Evolutionary conservation across 2,888 invertebrate genomes (phyloP).

Genomic region (Hermodice carunculata): DNA sequence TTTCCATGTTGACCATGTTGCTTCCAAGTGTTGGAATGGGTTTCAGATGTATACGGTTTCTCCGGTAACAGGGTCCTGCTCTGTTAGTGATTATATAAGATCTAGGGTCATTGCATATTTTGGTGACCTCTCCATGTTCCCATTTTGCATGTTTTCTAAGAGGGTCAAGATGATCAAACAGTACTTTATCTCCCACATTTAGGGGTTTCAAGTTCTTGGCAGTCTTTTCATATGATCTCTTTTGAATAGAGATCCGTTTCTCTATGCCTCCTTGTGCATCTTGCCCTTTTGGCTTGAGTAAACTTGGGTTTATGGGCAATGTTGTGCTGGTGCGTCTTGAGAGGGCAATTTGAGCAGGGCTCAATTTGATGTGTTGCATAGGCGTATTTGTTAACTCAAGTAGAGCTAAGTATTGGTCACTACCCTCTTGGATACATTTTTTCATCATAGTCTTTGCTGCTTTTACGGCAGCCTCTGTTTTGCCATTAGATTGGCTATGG

Average conservation of each 20-base stretch:
- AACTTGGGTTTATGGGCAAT: background rate
- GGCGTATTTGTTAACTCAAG: conserved; percentile 9
- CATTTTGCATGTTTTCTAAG: no score
- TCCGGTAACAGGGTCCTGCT: background rate
- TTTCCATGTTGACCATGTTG: no score
- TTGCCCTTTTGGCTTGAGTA: background rate
- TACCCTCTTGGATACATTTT: conserved; percentile 8
- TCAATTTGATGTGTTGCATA: background rate
- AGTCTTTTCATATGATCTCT: background rate
- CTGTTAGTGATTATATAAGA: background rate
- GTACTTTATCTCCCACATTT: background rate
- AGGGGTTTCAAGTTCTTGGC: no score
- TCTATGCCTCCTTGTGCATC: background rate
- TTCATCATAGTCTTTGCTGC: conserved; percentile 33
- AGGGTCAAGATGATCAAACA: no score
- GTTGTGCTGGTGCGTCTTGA: background rate
- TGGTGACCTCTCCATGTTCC: no score
- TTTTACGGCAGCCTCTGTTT: conserved; percentile 40
- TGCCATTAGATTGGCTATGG: conserved; percentile 38
- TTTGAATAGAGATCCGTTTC: background rate
- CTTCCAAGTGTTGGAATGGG: no score
- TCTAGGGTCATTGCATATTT: no score
- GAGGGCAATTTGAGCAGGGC: background rate
- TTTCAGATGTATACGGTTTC: background rate
- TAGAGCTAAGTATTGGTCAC: conserved; percentile 7